phyloP scores from a whole-genome alignment of 2,113 vertebrate species.

The Alosa alosa region DNA sequence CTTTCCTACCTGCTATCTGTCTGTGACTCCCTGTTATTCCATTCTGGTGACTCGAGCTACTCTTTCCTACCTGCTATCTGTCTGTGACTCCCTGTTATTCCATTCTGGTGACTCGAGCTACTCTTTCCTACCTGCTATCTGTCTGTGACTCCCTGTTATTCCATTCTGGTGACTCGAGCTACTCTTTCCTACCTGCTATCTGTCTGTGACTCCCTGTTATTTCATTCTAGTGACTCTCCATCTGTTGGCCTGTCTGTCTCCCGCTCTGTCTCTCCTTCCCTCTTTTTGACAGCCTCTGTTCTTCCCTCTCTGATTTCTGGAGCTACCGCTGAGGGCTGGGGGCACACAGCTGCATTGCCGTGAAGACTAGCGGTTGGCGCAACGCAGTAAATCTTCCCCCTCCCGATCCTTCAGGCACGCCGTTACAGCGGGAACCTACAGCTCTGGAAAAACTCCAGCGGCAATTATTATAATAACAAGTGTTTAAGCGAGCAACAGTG shows the following conservation, averaged over 20 bases:
- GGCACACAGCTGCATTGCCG: slow-evolving; percentile 20
- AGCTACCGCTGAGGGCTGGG: background rate
- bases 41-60: background rate
- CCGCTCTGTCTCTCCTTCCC: background rate
- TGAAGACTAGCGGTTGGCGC: slow-evolving; percentile 1
- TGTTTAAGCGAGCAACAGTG: slow-evolving; percentile 47
- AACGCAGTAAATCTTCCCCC: slow-evolving; percentile 24
- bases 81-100: no score
- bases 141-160: background rate
- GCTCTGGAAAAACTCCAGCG: slow-evolving; percentile 49
- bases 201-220: background rate
- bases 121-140: background rate
- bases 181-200: background rate
- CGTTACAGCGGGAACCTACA: slow-evolving; percentile 18
- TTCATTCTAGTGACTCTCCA: background rate
- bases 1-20: background rate
- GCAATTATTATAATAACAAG: slow-evolving; percentile 55
- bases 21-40: no score
- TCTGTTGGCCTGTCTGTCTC: background rate
- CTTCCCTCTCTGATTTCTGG: background rate
- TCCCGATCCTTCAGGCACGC: background rate
- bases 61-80: no score
- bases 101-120: no score
- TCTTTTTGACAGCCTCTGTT: background rate
- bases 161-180: background rate